Evolutionary conservation across 2,113 vertebrate species (phyloP).

Genomic region (Shinisaurus crocodilurus): DNA sequence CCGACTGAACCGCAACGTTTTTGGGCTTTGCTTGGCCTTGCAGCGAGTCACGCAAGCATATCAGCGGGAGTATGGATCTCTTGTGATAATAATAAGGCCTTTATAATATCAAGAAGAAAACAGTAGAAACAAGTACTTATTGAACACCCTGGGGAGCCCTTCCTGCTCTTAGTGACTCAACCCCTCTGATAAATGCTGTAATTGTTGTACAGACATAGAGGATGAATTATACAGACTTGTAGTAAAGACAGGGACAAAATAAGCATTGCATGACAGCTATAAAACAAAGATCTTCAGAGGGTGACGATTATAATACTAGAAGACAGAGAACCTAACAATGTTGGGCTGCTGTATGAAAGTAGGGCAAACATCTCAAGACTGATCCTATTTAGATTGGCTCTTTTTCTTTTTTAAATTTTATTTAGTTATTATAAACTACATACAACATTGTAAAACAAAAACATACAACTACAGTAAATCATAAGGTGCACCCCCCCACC

Average conservation of each 20-base stretch:
- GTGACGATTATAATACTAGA: background rate
- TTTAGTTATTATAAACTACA: no score
- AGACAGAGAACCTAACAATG: background rate
- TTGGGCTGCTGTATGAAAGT: background rate
- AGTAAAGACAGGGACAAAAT: conserved; percentile 12
- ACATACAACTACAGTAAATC: no score
- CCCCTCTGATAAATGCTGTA: conserved; percentile 9
- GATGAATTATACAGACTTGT: conserved; percentile 12
- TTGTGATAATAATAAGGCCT: background rate
- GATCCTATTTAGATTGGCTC: background rate
- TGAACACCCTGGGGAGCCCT: background rate
- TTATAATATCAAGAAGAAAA: conserved; percentile 3
- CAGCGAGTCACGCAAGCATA: background rate
- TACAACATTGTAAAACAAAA: no score
- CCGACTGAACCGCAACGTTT: background rate
- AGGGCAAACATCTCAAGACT: background rate
- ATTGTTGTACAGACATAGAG: conserved; percentile 16
- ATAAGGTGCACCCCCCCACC: no score
- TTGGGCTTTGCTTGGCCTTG: background rate
- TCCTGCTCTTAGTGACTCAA: conserved; percentile 17
- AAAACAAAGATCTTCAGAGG: background rate
- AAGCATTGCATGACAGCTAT: background rate
- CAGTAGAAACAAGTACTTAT: conserved; percentile 12
- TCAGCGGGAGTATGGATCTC: background rate
- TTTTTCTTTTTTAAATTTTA: no score